Evolutionary conservation across 1,140 invertebrate species (phyloP).

Genomic region (Drosophila truncata): DNA sequence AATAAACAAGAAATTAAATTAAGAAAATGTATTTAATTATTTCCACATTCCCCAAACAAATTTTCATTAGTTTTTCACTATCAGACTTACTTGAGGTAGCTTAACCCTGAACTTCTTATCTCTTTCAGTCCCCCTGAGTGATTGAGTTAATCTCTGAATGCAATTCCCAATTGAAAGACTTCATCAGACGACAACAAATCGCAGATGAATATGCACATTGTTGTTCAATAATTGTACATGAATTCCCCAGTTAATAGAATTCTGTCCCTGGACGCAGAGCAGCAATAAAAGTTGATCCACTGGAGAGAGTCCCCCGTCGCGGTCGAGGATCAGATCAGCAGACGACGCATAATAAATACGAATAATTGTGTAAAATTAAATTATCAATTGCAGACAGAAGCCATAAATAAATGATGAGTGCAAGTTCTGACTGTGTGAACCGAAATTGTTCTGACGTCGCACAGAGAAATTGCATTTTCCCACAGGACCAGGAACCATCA

Average conservation of each 20-base stretch:
- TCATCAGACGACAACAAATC: slow-evolving; percentile 52
- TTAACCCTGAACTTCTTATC: slow-evolving; percentile 47
- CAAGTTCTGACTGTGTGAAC: slow-evolving; percentile 57
- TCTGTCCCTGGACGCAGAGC: slow-evolving; percentile 29
- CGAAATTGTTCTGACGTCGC: slow-evolving; percentile 26
- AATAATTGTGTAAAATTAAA: slow-evolving; percentile 77
- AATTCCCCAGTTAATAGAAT: slow-evolving; percentile 58
- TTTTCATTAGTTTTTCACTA: not conserved
- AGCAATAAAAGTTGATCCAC: slow-evolving; percentile 55
- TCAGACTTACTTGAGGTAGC: slow-evolving; percentile 2
- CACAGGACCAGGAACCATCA: slow-evolving; percentile 45
- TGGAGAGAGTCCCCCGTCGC: slow-evolving; percentile 11
- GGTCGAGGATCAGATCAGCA: slow-evolving; percentile 23
- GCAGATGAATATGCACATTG: slow-evolving; percentile 46
- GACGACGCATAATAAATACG: slow-evolving; percentile 68
- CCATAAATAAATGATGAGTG: slow-evolving; percentile 71
- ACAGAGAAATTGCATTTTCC: slow-evolving; percentile 69
- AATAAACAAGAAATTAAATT: not conserved
- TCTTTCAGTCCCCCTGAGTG: not conserved
- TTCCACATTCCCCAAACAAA: not conserved
- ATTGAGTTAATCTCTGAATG: slow-evolving; percentile 40
- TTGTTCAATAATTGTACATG: slow-evolving; percentile 32
- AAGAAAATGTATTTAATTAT: not conserved
- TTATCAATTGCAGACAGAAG: slow-evolving; percentile 75
- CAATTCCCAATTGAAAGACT: slow-evolving; percentile 32